phyloP scores from a whole-genome alignment of 2,113 vertebrate genomes.

The Tretioscincus oriximinensis region DNA sequence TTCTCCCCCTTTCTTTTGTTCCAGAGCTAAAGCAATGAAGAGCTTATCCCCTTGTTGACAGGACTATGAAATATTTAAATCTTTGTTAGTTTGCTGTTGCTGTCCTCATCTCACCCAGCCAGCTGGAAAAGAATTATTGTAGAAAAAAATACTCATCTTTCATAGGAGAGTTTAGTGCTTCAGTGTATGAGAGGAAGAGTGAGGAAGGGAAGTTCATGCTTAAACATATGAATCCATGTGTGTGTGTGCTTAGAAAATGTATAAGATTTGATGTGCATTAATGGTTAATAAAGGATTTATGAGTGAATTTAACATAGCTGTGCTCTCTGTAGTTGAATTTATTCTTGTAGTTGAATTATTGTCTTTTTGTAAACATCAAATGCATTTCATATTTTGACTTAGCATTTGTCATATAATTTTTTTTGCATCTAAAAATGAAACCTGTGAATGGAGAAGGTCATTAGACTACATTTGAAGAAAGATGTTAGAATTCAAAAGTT shows the following conservation, averaged over 20 bases:
- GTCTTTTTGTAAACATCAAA: background rate
- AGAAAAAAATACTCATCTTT: conserved; percentile 28
- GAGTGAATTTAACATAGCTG: conserved; percentile 29
- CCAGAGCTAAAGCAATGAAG: conserved; percentile 9
- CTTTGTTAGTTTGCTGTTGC: conserved; percentile 32
- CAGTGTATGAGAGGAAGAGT: conserved; percentile 7
- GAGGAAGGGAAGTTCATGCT: too few relatives aligned
- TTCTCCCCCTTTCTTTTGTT: conserved; percentile 11
- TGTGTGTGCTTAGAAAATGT: conserved; percentile 4
- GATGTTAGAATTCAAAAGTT: conserved; percentile 12
- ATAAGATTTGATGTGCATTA: conserved; percentile 29
- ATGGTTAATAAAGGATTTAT: conserved; percentile 20
- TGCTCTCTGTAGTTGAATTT: conserved; percentile 16
- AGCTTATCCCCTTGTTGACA: conserved; percentile 56
- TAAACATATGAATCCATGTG: too few relatives aligned
- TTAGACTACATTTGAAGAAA: conserved; percentile 9
- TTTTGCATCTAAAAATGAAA: background rate
- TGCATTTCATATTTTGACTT: background rate
- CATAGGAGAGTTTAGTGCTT: conserved; percentile 17
- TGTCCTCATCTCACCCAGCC: conserved; percentile 65
- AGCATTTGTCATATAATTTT: background rate
- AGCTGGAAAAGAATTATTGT: conserved; percentile 47
- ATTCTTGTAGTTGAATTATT: conserved; percentile 23
- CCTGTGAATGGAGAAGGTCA: background rate
- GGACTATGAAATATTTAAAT: conserved; percentile 63